phyloP scores from a whole-genome alignment of 2,888 invertebrate genomes.

The Drosophila macrospina region DNA sequence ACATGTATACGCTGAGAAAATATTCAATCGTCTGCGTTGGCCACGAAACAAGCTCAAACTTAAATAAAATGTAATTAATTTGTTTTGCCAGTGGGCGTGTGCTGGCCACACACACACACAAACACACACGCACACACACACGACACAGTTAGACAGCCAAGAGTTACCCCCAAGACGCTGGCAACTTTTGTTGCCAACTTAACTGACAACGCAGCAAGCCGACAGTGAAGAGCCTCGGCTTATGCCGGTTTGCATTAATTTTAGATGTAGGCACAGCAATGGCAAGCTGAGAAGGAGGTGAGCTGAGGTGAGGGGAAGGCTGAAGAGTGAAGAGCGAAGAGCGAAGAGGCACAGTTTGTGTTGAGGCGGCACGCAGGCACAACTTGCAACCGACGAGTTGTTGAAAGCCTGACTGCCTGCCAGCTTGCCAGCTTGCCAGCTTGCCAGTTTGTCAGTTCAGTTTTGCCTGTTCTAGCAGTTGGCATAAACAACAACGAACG shows the following conservation, averaged over 20 bases:
- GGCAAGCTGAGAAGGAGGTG: neutral
- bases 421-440: neutral
- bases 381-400: slow-evolving; percentile 45
- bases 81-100: slow-evolving; percentile 37
- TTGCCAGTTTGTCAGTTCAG: neutral
- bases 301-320: neutral
- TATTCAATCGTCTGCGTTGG: slow-evolving; percentile 63
- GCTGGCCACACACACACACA: neutral
- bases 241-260: slow-evolving; percentile 46
- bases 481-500: slow-evolving; percentile 24
- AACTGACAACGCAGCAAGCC: slow-evolving; percentile 22
- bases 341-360: neutral
- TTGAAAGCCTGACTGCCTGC: slow-evolving; percentile 31
- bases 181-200: slow-evolving; percentile 29
- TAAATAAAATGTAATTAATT: slow-evolving; percentile 74
- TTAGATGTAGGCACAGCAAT: slow-evolving; percentile 19
- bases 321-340: neutral
- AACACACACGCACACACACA: neutral
- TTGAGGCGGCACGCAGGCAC: slow-evolving; percentile 20
- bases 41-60: slow-evolving; percentile 41
- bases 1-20: too few species aligned
- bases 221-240: slow-evolving; percentile 7
- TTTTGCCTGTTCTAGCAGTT: slow-evolving; percentile 10
- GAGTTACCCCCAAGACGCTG: slow-evolving; percentile 5
- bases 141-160: neutral